Evolutionary conservation across 2,113 vertebrate genomes (phyloP).

Genomic region (Cheilinus undulatus): DNA sequence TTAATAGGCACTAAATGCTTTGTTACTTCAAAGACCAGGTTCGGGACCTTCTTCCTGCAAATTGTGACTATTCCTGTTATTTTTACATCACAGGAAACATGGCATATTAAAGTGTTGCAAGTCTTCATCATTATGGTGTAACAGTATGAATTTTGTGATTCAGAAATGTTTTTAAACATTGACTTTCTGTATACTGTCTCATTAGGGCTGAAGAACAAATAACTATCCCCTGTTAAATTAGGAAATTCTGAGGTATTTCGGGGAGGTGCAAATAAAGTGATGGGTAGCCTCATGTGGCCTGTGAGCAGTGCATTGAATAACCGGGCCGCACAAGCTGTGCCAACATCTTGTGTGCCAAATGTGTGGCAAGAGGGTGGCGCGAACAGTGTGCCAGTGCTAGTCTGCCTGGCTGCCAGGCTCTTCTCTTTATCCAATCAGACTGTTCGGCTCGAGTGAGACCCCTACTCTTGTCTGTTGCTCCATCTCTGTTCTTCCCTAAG

Average conservation of each 20-base stretch:
- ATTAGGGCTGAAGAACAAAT: not conserved
- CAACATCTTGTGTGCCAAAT: slow-evolving; percentile 76
- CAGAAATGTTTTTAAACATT: no score
- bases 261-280: slow-evolving; percentile 64
- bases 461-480: slow-evolving; percentile 71
- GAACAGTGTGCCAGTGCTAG: slow-evolving; percentile 69
- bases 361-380: slow-evolving; percentile 73
- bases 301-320: slow-evolving; percentile 69
- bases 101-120: no score
- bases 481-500: slow-evolving; percentile 64
- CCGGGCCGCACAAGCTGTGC: slow-evolving; percentile 65
- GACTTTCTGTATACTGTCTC: not conserved
- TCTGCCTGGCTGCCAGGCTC: slow-evolving; percentile 77
- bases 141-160: no score
- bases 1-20: no score
- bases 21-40: no score
- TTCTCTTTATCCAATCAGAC: slow-evolving; percentile 82
- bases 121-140: no score
- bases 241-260: slow-evolving; percentile 49
- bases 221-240: slow-evolving; percentile 14
- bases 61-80: no score
- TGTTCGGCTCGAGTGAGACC: slow-evolving; percentile 76
- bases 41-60: no score
- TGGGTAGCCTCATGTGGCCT: slow-evolving; percentile 61
- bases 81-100: no score